Base-by-base conservation (phyloP, 1,140 invertebrate genomes). In the Heliconius congener region DNA sequence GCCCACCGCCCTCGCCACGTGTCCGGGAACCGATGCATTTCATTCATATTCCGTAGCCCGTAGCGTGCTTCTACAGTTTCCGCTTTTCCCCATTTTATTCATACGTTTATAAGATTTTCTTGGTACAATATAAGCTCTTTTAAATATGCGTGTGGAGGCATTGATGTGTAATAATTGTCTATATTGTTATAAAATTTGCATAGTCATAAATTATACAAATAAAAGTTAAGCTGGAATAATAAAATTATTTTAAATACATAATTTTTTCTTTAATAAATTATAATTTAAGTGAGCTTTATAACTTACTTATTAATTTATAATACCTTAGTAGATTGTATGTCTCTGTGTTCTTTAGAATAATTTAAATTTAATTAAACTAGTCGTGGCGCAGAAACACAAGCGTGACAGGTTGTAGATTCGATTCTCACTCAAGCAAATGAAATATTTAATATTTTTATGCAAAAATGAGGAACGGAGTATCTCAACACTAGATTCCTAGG, bases 1-100 rank as follows among this genome's bases (percentile, higher is more conserved):
- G 89, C 90, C 90, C 88, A 83, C 85, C 90, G 90, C 90, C 90
- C 88, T 57, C 46, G 82, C 72, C 86, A 87, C 85, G 85, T 88
- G 86, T 74, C 27, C 76, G 66, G 50, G 37, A 30, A 73, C 73
- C 71, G 50, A 73, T 73, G 77, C 77, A 73, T 73, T 78, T 73
- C 52, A 71, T 71, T 66, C 76, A 71, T 34, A 71, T 42, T 16
- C 23, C 37, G 30, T 71, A 71, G 71, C 8, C 9, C 37, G 30
- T 71, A 71, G 71, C 34, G 9, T 27, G 3, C 3, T n/a, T 66
- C 23, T 66, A 66, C 23, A 16, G 27, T 16, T 27, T 66, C 11
- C 27, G 60, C 23, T 66, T 66, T 66, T 16, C 11, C 23, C 23
- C 27, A 16, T 66, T 66, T 66, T 30, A 66, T 9, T 57, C 3